phyloP scores from a whole-genome alignment of 2,797 vertebrate species.

The Mycteria americana region DNA sequence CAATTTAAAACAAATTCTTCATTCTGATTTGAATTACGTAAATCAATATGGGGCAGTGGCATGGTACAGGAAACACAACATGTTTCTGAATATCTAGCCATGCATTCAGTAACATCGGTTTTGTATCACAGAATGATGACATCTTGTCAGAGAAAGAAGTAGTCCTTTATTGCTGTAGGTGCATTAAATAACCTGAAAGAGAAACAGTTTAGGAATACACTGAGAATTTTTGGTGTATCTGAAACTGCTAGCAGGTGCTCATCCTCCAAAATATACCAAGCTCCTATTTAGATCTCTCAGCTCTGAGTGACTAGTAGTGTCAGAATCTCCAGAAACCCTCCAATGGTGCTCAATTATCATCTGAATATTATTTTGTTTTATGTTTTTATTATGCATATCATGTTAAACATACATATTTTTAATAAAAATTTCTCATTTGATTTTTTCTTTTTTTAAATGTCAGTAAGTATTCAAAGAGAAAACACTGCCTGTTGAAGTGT shows the following conservation, averaged over 20 bases:
- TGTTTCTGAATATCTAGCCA: background rate
- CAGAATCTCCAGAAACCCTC: background rate
- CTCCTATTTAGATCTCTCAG: background rate
- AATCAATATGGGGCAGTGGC: background rate
- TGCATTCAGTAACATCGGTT: background rate
- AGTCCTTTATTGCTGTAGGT: background rate
- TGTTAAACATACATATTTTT: background rate
- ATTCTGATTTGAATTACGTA: background rate
- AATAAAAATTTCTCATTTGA: background rate
- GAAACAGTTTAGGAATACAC: background rate
- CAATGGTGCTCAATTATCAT: accelerated
- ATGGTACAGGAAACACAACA: background rate
- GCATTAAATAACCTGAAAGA: background rate
- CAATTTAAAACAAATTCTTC: background rate
- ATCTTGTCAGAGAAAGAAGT: background rate
- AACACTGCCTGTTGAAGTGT: background rate
- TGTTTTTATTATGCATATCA: background rate
- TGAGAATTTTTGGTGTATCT: background rate
- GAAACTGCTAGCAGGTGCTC: background rate
- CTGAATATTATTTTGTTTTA: background rate
- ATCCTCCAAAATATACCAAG: background rate
- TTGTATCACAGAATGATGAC: background rate
- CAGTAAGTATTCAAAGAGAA: background rate
- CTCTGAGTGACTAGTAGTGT: background rate
- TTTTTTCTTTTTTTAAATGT: background rate